phyloP scores from a whole-genome alignment of 2,797 vertebrate genomes.

The Pseudochirops cupreus region DNA sequence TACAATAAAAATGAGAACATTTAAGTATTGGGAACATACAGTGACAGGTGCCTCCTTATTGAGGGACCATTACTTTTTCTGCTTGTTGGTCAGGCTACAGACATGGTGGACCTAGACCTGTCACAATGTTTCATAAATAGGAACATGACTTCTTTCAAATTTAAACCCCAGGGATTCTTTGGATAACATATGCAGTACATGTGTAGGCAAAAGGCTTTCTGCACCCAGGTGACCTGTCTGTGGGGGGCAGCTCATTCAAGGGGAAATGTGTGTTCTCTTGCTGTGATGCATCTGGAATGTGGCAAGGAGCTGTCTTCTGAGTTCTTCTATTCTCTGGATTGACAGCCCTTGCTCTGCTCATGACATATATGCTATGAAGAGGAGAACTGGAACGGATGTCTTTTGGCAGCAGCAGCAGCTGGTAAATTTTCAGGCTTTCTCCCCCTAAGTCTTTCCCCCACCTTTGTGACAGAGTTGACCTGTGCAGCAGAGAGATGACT shows the following conservation, averaged over 20 bases:
- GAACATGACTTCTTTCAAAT: background rate
- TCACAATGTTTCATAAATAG: conserved; percentile 48
- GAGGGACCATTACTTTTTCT: background rate
- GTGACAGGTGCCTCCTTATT: background rate
- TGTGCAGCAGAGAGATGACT: conserved; percentile 21
- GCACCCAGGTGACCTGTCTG: background rate
- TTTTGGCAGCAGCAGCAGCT: conserved; percentile 75
- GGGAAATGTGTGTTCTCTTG: conserved; percentile 23
- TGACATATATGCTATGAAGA: conserved; percentile 57
- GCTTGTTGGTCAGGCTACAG: conserved; percentile 1
- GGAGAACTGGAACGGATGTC: conserved; percentile 76
- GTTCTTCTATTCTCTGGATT: conserved; percentile 55
- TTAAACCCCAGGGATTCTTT: background rate
- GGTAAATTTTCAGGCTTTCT: conserved; percentile 47
- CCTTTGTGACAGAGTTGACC: conserved; percentile 21
- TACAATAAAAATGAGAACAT: conserved; percentile 13
- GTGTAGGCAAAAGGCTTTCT: conserved; percentile 16
- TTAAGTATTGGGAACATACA: background rate
- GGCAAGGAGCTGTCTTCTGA: conserved; percentile 61
- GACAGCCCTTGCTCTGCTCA: conserved; percentile 51
- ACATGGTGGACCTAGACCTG: conserved; percentile 19
- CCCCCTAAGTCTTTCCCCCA: conserved; percentile 6
- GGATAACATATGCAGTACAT: background rate
- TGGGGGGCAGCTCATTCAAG: conserved; percentile 40
- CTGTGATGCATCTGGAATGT: conserved; percentile 58